Percentiles rank a stretch among this genome's conserved stretches.
Evolutionary conservation across 2,797 vertebrate species (phyloP).

Genomic region (Perodicticus potto): DNA sequence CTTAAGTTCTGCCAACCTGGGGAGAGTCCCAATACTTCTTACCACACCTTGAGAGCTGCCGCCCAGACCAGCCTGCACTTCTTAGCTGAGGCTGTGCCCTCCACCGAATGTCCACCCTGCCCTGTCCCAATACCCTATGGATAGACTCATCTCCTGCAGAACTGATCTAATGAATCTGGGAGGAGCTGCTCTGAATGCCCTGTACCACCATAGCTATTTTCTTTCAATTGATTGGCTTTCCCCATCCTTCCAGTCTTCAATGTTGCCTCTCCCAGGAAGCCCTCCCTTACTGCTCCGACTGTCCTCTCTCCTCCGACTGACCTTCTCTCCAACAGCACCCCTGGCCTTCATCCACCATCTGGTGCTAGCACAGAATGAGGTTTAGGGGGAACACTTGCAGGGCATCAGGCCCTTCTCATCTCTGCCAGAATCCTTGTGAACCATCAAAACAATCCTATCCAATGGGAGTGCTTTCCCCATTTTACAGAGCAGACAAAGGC

Average conservation of each 20-base stretch:
- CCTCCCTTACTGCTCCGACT: background rate
- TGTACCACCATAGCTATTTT: background rate
- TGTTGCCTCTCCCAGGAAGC: background rate
- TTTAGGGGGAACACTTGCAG: background rate
- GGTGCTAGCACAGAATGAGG: background rate
- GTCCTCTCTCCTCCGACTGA: background rate
- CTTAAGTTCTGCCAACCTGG: background rate
- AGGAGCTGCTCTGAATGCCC: background rate
- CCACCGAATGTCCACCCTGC: background rate
- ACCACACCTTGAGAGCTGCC: rapidly evolving
- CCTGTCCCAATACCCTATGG: background rate
- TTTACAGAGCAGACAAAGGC: background rate
- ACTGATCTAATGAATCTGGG: background rate
- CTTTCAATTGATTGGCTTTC: background rate
- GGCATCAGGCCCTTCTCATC: background rate
- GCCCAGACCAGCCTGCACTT: background rate
- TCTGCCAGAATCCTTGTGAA: rapidly evolving
- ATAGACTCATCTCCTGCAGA: background rate
- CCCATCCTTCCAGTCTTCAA: background rate
- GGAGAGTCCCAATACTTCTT: too few relatives aligned
- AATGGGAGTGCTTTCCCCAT: background rate
- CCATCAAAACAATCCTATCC: background rate
- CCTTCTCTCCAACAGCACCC: too few relatives aligned
- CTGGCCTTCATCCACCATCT: background rate
- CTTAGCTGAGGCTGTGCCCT: too few relatives aligned